Evolutionary conservation across 2,888 invertebrate species (phyloP), one percentile per base, ranked within the genome.

Genomic region (Lapara coniferarum): DNA sequence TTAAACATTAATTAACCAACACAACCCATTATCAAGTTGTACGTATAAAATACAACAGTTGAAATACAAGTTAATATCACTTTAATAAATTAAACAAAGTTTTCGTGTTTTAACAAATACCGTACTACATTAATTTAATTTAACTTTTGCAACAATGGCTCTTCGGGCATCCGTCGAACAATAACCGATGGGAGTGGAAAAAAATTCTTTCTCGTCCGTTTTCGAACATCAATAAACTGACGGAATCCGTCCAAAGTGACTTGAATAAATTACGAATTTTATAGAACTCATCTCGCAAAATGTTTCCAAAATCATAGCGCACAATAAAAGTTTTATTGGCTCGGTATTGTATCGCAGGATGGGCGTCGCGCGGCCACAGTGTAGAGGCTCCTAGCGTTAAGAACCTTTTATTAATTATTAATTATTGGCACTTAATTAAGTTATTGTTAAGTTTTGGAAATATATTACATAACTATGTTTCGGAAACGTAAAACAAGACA

Each of bases 241-340:
- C 72, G 66, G 74, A 73, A 72, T 75, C 74, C 71, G 46, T 66
- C 67, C 46, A 58, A 69, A 68, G 66, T 66, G 66, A 56, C 57
- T 71, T 71, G 71, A 71, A 69, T 71, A 71, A 90, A 90, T 89
- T 87, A 87, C 81, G 79, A 87, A 86, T 89, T 91, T 91, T 88
- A 90, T 90, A 87, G 87, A 89, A 90, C 85, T 87, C 87, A 89
- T 90, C 88, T 87, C 82, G 83, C 82, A 88, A 88, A 90, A 90
- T 89, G 87, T 88, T 89, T 87, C 85, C 83, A 86, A 90, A 91
- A 90, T 91, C 89, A 91, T 90, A 89, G 89, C 85, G 83, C 73
- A 83, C 87, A 86, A 87, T 90, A 90, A 91, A 92, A 92, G 86
- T 90, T 92, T 90, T 90, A 91, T 91, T 91, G 87, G 87, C 85